Evolutionary conservation across 2,797 vertebrate species (phyloP).

Genomic region (Sebastolobus alascanus): DNA sequence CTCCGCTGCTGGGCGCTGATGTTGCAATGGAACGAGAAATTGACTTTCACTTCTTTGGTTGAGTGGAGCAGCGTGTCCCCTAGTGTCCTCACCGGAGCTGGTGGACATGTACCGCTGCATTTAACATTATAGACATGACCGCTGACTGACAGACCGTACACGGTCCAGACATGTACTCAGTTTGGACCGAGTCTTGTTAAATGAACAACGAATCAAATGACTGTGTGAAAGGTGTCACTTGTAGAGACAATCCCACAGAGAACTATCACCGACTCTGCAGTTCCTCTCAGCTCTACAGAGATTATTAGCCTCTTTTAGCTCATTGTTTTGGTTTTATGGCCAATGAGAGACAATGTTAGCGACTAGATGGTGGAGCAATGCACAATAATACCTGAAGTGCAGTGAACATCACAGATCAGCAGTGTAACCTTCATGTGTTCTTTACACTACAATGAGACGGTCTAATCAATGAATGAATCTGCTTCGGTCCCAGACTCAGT

Average conservation of each 20-base stretch:
- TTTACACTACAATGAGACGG: background rate
- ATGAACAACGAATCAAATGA: background rate
- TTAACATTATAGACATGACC: too few species aligned
- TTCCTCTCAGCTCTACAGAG: background rate
- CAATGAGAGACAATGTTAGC: background rate
- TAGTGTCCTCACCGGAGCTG: too few species aligned
- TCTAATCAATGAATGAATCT: background rate
- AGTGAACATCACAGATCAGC: background rate
- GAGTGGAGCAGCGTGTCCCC: too few species aligned
- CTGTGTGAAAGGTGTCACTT: background rate
- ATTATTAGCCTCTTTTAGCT: background rate
- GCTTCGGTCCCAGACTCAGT: slow-evolving; percentile 82
- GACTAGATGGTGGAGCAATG: background rate
- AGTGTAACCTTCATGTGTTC: background rate
- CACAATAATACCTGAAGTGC: background rate
- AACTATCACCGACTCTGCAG: too few species aligned
- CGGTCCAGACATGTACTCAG: too few species aligned
- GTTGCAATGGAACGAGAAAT: too few species aligned
- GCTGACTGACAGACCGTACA: too few species aligned
- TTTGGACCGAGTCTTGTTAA: too few species aligned
- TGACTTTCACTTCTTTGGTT: too few species aligned
- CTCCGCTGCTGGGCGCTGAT: too few species aligned
- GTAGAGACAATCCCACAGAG: background rate
- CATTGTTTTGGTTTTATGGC: background rate
- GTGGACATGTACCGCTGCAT: too few species aligned